Percentiles rank a stretch among this genome's conserved stretches.
phyloP scores from a whole-genome alignment of 1,140 invertebrate species.

The Paramacrobiotus metropolitanus region DNA sequence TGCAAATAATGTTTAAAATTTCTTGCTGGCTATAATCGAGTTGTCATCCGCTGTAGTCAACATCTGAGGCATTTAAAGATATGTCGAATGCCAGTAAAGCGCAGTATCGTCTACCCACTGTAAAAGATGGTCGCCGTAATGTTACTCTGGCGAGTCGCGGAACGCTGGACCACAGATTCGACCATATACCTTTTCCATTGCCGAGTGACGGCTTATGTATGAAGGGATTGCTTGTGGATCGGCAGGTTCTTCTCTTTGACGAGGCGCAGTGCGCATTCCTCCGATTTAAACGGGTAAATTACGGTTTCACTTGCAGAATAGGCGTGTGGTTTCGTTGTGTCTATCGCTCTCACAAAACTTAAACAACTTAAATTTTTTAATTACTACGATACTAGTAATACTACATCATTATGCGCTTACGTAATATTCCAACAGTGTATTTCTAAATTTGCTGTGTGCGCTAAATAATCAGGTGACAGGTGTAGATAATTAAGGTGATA shows the following conservation, averaged over 20 bases:
- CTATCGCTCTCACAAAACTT: not conserved
- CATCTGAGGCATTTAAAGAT: no score
- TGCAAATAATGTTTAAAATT: no score
- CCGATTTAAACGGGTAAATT: not conserved
- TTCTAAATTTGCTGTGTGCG: not conserved
- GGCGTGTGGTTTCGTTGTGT: not conserved
- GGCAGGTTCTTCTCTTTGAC: not conserved
- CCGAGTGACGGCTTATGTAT: not conserved
- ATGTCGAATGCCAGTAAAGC: no score
- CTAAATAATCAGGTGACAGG: not conserved
- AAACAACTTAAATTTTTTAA: not conserved
- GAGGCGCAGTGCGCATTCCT: not conserved
- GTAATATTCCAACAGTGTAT: not conserved
- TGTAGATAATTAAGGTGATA: not conserved
- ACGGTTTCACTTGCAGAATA: not conserved
- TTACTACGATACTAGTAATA: not conserved
- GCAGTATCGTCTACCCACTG: not conserved
- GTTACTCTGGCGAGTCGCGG: not conserved
- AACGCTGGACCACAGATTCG: not conserved
- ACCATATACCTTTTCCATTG: not conserved
- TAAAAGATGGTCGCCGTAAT: not conserved
- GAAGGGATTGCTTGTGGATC: not conserved
- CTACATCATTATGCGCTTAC: not conserved
- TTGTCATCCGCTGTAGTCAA: no score
- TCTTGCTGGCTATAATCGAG: no score